Evolutionary conservation across 2,113 vertebrate species (phyloP), one percentile per base, ranked within the genome.

Genomic region (Ptilorrhoa leucosticta): DNA sequence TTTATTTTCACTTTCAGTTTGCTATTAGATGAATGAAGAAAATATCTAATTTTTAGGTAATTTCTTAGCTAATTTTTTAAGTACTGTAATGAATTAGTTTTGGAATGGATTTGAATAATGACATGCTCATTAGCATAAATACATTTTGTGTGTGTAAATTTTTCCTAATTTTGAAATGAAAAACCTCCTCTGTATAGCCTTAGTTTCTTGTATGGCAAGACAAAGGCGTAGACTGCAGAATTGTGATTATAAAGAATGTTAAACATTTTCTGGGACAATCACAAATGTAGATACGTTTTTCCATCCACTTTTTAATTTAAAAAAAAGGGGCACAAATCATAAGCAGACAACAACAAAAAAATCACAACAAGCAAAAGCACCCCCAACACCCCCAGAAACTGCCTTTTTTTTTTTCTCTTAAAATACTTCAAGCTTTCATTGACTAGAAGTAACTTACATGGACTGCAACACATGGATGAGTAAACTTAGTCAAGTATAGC

Each of bases 21-120:
- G 72, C 88, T 89, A 81, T 96, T 95, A 97, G 57, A 54, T 92
- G 84, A 83, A 85, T 95, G 81, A 95, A 97, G 85, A 96, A 82
- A 93, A 79, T 95, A 77, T 12, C 77, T 87, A 89, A 94, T 44
- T 58, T 87, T 24, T 93, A 94, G 89, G 83, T 95, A 93, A 92
- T 83, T 93, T 63, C 40, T 60, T 71, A 91, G 86, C 40, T 91
- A 81, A 90, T 70, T 94, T 92, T 75, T 13, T 72, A 88, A 88
- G 26, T 91, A 40, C 47, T 77, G 18, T 79, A 73, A 54, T 80
- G 35, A 86, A 64, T 85, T 86, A 61, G 53, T 89, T 85, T 84
- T 65, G 54, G 58, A 94, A 79, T 92, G 19, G 76, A 60, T 76
- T 85, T 90, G 42, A 87, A 91, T 83, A 89, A 70, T 87, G 40